Base-by-base conservation (phyloP, 2,888 invertebrate genomes). In the Drosophila gaucha region DNA sequence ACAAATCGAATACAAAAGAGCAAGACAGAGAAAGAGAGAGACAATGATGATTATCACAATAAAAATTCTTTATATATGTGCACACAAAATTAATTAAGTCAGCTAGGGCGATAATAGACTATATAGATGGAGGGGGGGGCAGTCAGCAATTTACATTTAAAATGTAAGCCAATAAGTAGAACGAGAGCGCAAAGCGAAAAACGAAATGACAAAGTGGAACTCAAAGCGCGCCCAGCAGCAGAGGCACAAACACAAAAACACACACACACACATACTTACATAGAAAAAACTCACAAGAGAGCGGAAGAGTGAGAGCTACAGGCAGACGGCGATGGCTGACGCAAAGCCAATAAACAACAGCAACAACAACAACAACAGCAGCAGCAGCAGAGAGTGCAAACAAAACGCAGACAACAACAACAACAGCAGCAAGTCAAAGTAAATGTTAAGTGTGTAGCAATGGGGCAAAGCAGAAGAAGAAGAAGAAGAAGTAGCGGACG, bases 81-180 rank as follows among this genome's bases (percentile, higher is more conserved):
- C 38, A 67, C 54, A 74, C 26, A 50, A 63, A 77, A 56, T 77
- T 74, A 80, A 77, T 77, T 78, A 78, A 77, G 54, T 67, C 74
- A 55, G 57, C 62, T 43, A 56, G 46, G 51, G 62, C 49, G 59
- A 64, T 71, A 79, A 72, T 67, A 57, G 52, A 20, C 56, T 31
- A 46, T 26, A 16, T 26, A 10, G 14, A 41, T 44, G 36, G 49
- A 46, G 20, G 46, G 46, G 14, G 22, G 44, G 56, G 31, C 31
- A 36, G 39, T 39, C 64, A 56, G 57, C 56, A 74, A 74, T 82
- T 72, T 82, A 62, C 76, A 79, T 79, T 58, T 67, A 60, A 82
- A 71, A 62, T 79, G 72, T 79, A 73, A 69, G 77, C 62, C 80
- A 83, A 78, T 58, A 82, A 63, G 52, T 69, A 64, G 46, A 52